A percentile compares a stretch with the other conserved stretches of the same genome.
Conservation (phyloP, 92 coral and sea anemone species). For the Siderastrea radians region DNA sequence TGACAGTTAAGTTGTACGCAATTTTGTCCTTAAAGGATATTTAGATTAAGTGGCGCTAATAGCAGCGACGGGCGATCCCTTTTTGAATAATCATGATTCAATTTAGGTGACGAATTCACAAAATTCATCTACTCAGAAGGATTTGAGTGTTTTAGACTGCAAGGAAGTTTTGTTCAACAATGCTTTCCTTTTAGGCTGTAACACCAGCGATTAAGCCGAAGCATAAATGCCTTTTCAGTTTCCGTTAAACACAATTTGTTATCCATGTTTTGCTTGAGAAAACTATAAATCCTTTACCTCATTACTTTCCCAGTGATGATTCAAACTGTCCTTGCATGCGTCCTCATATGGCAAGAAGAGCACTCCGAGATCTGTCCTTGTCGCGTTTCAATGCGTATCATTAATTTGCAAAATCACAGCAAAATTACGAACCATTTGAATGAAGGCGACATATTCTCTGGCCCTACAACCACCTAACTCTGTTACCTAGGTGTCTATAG, state of each 20-base stretch:
- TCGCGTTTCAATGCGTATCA: background rate
- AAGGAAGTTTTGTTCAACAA: background rate
- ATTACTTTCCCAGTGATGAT: conserved; percentile 1
- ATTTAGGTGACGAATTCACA: background rate
- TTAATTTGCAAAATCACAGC: conserved; percentile 5
- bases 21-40: no score
- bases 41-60: background rate
- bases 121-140: background rate
- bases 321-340: background rate
- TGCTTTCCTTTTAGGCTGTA: background rate
- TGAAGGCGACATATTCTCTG: conserved; percentile 22
- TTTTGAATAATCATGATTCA: background rate
- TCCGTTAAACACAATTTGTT: background rate
- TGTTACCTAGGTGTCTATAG: conserved; percentile 27
- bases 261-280: background rate
- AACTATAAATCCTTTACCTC: conserved; percentile 9
- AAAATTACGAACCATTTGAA: background rate
- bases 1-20: background rate
- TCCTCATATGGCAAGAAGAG: background rate
- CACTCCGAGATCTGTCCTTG: background rate
- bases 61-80: background rate
- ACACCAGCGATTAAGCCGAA: background rate
- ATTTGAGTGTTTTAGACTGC: background rate
- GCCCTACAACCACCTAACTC: background rate
- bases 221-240: background rate